Evolutionary conservation across 2,797 vertebrate genomes (phyloP), one percentile per base, ranked within the genome.

Genomic region (Sebastes alutus): DNA sequence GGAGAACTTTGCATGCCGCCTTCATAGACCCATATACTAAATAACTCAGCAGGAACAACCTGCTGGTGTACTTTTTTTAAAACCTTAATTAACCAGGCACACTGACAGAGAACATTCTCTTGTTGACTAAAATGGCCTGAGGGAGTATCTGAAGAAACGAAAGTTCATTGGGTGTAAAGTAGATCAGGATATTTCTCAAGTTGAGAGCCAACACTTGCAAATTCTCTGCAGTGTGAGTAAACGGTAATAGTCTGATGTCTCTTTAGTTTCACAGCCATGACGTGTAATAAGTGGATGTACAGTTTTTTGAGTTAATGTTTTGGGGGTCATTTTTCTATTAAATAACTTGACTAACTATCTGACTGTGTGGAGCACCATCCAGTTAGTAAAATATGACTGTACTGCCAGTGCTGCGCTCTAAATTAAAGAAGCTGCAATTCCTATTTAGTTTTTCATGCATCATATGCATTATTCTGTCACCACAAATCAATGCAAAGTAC

Each of bases 1-100:
- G 54, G 55, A 49, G 33, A 64, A 38, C 12, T 81, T 49, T 56
- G 59, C 79, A 16, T 64, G 12, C 23, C 23, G n/a, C 64, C 64
- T 33, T 76, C 10, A 23, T 71, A 64, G 35, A 69, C 42, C 29
- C 30, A 56, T 49, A 77, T 33, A 35, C 56, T 76, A 55, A 81
- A 86, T 29, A 69, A 62, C 67, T 71, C 32, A 77, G 64, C 85
- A 82, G 82, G 90, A 90, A 81, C 69, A 89, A 90, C 85, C 88
- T 80, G 85, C 81, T 88, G 59, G 81, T 82, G 63, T 72, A 72
- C 81, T 85, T 85, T 88, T 75, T 66, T 65, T 2, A 64, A 77
- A 80, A 77, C 58, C 14, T 78, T 87, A 87, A 90, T 89, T 88
- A 92, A 82, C 32, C 30, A 75, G 49, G n/a, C 58, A 38, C 58